A percentile compares a stretch with the other conserved stretches of the same genome.
phyloP scores from a whole-genome alignment of 2,113 vertebrate genomes.

The Nansenia antarctica region DNA sequence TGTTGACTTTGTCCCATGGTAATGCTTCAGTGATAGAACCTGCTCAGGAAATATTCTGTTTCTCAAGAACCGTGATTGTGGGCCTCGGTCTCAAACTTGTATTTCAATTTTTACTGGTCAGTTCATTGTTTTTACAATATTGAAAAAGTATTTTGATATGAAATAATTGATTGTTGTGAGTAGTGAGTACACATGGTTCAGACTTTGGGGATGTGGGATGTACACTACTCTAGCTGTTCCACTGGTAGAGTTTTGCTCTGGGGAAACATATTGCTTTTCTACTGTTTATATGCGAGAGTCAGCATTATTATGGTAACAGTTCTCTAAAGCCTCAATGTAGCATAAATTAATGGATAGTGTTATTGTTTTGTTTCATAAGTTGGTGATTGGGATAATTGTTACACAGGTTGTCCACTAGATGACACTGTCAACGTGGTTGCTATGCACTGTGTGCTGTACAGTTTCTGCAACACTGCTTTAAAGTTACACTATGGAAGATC shows the following conservation, averaged over 20 bases:
- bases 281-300: not conserved
- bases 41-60: not conserved
- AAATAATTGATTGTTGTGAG: not conserved
- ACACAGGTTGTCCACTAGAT: slow-evolving; percentile 12
- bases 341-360: not conserved
- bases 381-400: not conserved
- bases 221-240: not conserved
- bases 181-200: not conserved
- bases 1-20: not conserved
- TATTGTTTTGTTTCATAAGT: not conserved
- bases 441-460: too few relatives aligned
- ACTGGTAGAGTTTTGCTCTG: not conserved
- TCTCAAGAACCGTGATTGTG: too few relatives aligned
- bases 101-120: not conserved
- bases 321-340: too few relatives aligned
- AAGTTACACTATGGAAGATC: too few relatives aligned
- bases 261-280: not conserved
- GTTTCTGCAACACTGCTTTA: too few relatives aligned
- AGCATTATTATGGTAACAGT: too few relatives aligned
- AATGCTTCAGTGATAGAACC: not conserved
- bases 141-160: not conserved
- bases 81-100: not conserved
- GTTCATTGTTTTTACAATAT: too few relatives aligned
- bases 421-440: too few relatives aligned
- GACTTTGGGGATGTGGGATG: not conserved